These are phyloP conservation scores for Bilobella aurantiaca DNA, from an alignment of 1,140 invertebrate genomes.

Conservation along the genomic window DNA sequence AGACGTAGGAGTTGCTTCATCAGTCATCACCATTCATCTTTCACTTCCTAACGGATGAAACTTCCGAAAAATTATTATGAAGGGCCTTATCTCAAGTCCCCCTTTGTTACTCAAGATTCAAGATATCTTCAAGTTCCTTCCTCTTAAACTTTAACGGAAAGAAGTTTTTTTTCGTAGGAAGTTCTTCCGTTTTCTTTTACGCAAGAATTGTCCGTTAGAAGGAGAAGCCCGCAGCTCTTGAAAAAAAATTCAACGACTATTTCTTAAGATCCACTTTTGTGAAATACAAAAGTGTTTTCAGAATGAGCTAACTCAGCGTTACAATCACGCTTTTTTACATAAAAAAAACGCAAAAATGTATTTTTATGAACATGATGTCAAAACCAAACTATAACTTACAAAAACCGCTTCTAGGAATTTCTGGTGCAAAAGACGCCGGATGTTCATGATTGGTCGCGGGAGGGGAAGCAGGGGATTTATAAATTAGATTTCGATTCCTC, in stretches of 20 bases:
- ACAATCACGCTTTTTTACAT: no score
- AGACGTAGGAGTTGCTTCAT: neutral
- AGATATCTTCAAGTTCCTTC: neutral
- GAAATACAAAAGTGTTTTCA: no score
- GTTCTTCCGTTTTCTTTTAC: neutral
- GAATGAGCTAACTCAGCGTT: no score
- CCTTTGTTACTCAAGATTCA: neutral
- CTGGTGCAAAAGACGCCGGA: no score
- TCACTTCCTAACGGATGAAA: neutral
- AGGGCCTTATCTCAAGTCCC: neutral
- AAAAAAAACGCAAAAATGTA: no score
- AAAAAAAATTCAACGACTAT: neutral
- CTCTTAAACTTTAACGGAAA: neutral
- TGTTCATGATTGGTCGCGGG: no score
- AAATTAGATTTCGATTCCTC: no score
- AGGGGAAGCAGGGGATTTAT: no score
- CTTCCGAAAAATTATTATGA: neutral
- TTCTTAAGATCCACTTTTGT: neutral
- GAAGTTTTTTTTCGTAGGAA: neutral
- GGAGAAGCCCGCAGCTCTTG: neutral
- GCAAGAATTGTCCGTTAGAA: neutral
- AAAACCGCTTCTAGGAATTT: no score
- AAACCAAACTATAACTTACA: no score
- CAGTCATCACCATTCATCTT: no score
- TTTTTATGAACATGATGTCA: no score